A percentile compares a stretch with the other conserved stretches of the same genome.
Evolutionary conservation across 2,113 vertebrate species (phyloP).

Genomic region (Silurus glanis): DNA sequence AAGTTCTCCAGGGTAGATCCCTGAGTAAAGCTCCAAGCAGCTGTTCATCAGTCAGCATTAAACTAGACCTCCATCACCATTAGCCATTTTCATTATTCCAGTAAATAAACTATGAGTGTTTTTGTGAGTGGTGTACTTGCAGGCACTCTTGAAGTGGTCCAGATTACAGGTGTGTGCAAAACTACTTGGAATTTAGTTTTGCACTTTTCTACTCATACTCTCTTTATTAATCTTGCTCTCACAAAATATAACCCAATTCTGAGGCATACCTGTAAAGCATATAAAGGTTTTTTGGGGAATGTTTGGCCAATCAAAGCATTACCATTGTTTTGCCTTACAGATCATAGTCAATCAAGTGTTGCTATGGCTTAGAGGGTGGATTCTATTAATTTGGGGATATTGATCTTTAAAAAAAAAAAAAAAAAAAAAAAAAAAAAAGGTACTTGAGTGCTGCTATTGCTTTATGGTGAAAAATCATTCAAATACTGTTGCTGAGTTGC

Average conservation of each 20-base stretch:
- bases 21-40: constrained; percentile 32
- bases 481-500: neutral
- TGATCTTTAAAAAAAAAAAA: neutral
- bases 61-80: neutral
- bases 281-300: neutral
- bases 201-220: neutral
- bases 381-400: neutral
- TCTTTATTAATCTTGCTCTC: neutral
- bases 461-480: neutral
- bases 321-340: neutral
- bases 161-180: neutral
- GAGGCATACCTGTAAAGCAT: neutral
- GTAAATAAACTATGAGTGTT: neutral
- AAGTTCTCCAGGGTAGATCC: constrained; percentile 13
- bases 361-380: neutral
- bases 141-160: neutral
- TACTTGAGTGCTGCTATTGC: neutral
- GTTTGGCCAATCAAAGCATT: neutral
- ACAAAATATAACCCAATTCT: neutral
- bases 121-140: neutral
- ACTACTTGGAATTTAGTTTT: neutral
- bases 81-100: neutral
- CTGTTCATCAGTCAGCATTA: constrained; percentile 16
- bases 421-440: neutral
- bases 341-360: neutral